Evolutionary conservation across 1,140 invertebrate species (phyloP).

Genomic region (Globodera ellingtonae): DNA sequence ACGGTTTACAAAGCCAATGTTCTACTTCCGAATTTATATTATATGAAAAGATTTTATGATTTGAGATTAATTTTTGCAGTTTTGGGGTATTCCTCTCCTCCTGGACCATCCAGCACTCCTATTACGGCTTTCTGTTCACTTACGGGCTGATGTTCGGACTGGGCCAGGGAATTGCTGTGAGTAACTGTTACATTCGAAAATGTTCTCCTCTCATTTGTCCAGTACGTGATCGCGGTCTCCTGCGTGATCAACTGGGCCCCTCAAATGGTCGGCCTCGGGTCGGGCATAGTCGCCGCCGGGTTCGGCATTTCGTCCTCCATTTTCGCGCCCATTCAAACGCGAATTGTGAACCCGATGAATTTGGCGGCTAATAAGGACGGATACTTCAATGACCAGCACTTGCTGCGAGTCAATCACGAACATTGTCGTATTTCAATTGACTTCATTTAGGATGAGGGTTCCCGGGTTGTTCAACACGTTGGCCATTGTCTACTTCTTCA

Average conservation of each 20-base stretch:
- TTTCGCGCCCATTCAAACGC: conserved; percentile 61
- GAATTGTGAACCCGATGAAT: conserved; percentile 48
- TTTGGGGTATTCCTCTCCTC: conserved; percentile 56
- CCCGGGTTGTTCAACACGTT: conserved; percentile 54
- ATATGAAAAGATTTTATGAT: not conserved
- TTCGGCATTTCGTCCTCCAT: conserved; percentile 63
- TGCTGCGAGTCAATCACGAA: conserved; percentile 45
- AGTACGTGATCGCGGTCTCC: conserved; percentile 55
- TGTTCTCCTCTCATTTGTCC: not conserved
- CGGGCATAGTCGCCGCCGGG: conserved; percentile 63
- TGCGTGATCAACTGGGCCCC: conserved; percentile 65
- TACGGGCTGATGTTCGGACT: conserved; percentile 64
- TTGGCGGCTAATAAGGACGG: conserved; percentile 55
- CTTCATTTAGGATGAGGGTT: conserved; percentile 44
- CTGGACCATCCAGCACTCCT: conserved; percentile 60
- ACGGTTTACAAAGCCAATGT: too few relatives aligned
- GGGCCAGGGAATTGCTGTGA: conserved; percentile 63
- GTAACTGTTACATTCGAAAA: conserved; percentile 7
- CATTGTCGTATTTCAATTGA: conserved; percentile 49
- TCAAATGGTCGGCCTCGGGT: conserved; percentile 55
- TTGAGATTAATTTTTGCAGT: conserved; percentile 42
- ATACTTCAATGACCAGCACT: conserved; percentile 44
- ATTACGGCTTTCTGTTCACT: conserved; percentile 55
- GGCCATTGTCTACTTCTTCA: conserved; percentile 54
- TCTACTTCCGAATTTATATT: too few relatives aligned